Percentiles rank a stretch among this genome's conserved stretches.
Conservation (phyloP, 2,888 invertebrate species). For the Ophion slaviceki region DNA sequence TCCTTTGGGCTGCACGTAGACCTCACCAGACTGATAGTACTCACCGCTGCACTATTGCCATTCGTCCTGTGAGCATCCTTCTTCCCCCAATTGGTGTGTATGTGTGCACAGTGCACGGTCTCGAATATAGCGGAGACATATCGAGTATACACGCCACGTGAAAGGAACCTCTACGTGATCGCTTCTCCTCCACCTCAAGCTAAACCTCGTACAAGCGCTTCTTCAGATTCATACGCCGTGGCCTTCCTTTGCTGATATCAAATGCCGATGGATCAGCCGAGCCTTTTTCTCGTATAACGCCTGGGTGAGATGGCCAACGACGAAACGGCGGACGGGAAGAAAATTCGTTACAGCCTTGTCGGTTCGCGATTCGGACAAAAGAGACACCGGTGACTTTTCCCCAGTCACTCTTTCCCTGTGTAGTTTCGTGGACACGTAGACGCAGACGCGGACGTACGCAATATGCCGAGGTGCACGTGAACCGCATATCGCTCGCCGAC, state of each 20-base stretch:
- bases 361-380: constrained; percentile 8
- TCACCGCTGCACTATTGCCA: constrained; percentile 41
- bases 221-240: constrained; percentile 5
- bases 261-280: not conserved
- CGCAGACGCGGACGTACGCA: not conserved
- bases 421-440: not conserved
- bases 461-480: constrained; percentile 44
- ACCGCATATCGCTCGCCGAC: constrained; percentile 40
- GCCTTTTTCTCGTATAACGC: not conserved
- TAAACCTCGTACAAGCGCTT: constrained; percentile 31
- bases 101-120: constrained; percentile 9
- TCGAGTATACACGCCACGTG: constrained; percentile 31
- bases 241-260: not conserved
- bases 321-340: constrained; percentile 44
- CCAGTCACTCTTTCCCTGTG: not conserved
- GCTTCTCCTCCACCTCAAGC: constrained; percentile 37
- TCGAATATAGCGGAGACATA: constrained; percentile 47
- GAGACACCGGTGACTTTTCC: constrained; percentile 25
- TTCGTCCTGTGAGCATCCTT: constrained; percentile 18
- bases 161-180: constrained; percentile 54
- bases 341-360: constrained; percentile 20
- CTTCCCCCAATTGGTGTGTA: not conserved
- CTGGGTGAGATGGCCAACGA: not conserved
- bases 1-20: constrained; percentile 58
- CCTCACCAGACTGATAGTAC: constrained; percentile 47